Percentiles rank a stretch among this genome's conserved stretches.
Conservation (phyloP, 2,888 invertebrate species). For the Palloptera scutellata region DNA sequence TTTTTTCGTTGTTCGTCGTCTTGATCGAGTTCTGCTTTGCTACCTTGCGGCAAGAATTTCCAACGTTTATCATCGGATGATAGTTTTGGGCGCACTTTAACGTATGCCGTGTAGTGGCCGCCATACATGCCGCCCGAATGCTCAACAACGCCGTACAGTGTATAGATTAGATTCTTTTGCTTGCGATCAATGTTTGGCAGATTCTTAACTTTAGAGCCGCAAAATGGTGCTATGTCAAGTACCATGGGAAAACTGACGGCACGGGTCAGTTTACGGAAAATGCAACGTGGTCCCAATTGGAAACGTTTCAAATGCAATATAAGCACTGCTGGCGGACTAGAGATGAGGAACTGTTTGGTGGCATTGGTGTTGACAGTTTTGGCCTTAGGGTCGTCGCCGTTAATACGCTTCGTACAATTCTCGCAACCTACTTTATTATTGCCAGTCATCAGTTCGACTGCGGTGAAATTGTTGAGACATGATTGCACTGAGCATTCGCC, state of each 20-base stretch:
- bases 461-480: conserved; percentile 92
- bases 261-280: conserved; percentile 84
- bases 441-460: conserved; percentile 87
- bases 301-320: conserved; percentile 96
- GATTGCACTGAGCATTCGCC: conserved; percentile 86
- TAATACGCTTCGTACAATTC: conserved; percentile 80
- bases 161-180: conserved; percentile 79
- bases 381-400: conserved; percentile 72
- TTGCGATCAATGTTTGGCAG: conserved; percentile 71
- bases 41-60: conserved; percentile 75
- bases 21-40: conserved; percentile 67
- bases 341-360: conserved; percentile 85
- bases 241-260: conserved; percentile 87
- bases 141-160: conserved; percentile 93
- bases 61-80: conserved; percentile 73
- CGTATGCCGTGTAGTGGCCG: conserved; percentile 89
- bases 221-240: conserved; percentile 90
- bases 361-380: conserved; percentile 83
- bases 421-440: conserved; percentile 94
- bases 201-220: conserved; percentile 73
- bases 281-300: conserved; percentile 78
- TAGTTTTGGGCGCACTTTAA: conserved; percentile 80
- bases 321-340: conserved; percentile 90
- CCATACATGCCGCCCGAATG: conserved; percentile 92
- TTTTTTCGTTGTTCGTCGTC: conserved; percentile 65